phyloP scores from a whole-genome alignment of 2,888 invertebrate species.

The Cylloceria caligata region DNA sequence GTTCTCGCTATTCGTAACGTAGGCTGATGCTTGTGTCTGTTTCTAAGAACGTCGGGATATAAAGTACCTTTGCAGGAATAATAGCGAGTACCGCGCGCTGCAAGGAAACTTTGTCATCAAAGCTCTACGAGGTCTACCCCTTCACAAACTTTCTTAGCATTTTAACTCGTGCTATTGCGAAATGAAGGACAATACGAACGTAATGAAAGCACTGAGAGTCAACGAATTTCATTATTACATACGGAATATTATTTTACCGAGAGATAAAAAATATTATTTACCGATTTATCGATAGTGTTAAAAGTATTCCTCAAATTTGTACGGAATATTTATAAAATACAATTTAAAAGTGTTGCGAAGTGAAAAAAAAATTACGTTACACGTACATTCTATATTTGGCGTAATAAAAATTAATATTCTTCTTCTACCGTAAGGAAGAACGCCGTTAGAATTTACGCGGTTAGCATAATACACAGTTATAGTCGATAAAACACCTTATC shows the following conservation, averaged over 20 bases:
- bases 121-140: slow-evolving; percentile 31
- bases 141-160: slow-evolving; percentile 9
- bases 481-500: slow-evolving; percentile 51
- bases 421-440: not conserved
- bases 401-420: not conserved
- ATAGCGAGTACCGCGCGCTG: slow-evolving; percentile 35
- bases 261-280: not conserved
- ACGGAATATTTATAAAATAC: not conserved
- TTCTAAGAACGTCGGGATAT: slow-evolving; percentile 64
- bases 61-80: slow-evolving; percentile 59
- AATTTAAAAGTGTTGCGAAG: no score
- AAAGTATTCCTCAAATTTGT: no score
- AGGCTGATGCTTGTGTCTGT: slow-evolving; percentile 39
- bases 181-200: slow-evolving; percentile 27
- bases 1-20: slow-evolving; percentile 32
- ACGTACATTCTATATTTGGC: not conserved
- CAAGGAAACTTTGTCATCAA: slow-evolving; percentile 61
- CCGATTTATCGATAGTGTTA: no score
- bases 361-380: not conserved
- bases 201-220: not conserved
- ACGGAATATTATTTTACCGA: not conserved
- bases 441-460: not conserved
- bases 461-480: not conserved
- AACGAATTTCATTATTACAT: not conserved
- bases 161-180: slow-evolving; percentile 15